Evolutionary conservation across 1,140 invertebrate genomes (phyloP).

Genomic region (Dinoponera quadriceps): DNA sequence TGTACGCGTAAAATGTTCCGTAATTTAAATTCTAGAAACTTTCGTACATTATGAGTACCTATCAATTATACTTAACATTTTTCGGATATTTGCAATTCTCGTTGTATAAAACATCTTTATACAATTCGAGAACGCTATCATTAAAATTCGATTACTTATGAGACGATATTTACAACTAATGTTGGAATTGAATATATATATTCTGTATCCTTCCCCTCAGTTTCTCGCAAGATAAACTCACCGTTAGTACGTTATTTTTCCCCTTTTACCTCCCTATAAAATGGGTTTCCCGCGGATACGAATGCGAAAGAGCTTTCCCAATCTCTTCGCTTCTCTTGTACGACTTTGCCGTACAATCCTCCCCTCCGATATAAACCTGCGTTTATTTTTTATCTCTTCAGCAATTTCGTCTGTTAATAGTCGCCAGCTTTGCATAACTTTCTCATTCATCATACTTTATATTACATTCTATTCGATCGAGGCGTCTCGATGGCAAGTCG

Average conservation of each 20-base stretch:
- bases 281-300: conserved; percentile 27
- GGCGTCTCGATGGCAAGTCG: neutral
- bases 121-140: neutral
- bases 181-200: conserved; percentile 16
- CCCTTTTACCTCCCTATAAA: conserved; percentile 27
- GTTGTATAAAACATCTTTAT: neutral
- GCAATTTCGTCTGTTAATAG: conserved; percentile 33
- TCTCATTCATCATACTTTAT: conserved; percentile 37
- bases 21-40: neutral
- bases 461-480: conserved; percentile 13
- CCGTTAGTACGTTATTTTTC: conserved; percentile 34
- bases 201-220: neutral
- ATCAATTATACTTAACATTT: neutral
- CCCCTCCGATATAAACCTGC: conserved; percentile 5
- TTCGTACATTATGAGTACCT: neutral
- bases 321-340: conserved; percentile 22
- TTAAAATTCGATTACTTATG: conserved; percentile 27
- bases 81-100: neutral
- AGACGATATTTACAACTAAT: conserved; percentile 27
- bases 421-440: conserved; percentile 33
- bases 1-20: neutral
- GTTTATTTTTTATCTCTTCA: conserved; percentile 49
- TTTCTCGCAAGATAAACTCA: conserved; percentile 18
- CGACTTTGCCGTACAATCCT: conserved; percentile 16
- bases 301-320: conserved; percentile 36